phyloP scores from a whole-genome alignment of 2,888 invertebrate species.

The Galerucella nymphaeae region DNA sequence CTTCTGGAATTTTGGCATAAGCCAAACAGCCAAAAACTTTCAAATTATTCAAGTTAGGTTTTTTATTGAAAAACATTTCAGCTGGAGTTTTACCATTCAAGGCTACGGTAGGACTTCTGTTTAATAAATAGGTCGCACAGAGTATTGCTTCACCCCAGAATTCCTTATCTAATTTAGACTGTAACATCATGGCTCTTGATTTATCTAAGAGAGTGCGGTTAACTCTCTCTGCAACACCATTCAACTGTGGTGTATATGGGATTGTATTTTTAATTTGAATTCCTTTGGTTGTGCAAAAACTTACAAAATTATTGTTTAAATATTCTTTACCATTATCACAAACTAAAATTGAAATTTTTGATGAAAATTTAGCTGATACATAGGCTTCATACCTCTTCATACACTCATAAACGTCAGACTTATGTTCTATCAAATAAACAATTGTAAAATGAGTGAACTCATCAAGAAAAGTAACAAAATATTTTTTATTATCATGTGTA shows the following conservation, averaged over 20 bases:
- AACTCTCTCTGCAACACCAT: slow-evolving; percentile 8
- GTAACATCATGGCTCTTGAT: slow-evolving; percentile 11
- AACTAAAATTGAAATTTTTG: slow-evolving; percentile 6
- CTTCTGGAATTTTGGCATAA: slow-evolving; percentile 34
- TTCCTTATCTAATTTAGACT: not conserved
- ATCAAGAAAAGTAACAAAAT: slow-evolving; percentile 20
- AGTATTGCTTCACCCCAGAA: slow-evolving; percentile 34
- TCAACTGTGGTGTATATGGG: slow-evolving; percentile 15
- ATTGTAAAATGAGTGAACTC: slow-evolving; percentile 9
- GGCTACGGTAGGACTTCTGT: slow-evolving; percentile 24
- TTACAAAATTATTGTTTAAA: not conserved
- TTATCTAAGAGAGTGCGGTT: slow-evolving; percentile 2
- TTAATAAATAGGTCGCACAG: slow-evolving; percentile 36
- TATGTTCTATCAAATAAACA: slow-evolving; percentile 6
- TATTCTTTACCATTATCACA: slow-evolving; percentile 19
- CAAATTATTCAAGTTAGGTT: too few species aligned
- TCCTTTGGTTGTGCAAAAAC: slow-evolving; percentile 8
- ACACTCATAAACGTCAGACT: slow-evolving; percentile 7
- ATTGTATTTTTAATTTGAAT: slow-evolving; percentile 29
- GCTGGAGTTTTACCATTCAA: too few species aligned
- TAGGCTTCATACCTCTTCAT: slow-evolving; percentile 8
- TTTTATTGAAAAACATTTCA: too few species aligned
- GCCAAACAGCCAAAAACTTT: slow-evolving; percentile 38
- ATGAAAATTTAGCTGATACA: slow-evolving; percentile 2
- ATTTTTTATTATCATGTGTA: slow-evolving; percentile 11